Percentiles rank a stretch among this genome's conserved stretches.
Conservation (phyloP, 2,113 vertebrate species). For the Caranx ignobilis region DNA sequence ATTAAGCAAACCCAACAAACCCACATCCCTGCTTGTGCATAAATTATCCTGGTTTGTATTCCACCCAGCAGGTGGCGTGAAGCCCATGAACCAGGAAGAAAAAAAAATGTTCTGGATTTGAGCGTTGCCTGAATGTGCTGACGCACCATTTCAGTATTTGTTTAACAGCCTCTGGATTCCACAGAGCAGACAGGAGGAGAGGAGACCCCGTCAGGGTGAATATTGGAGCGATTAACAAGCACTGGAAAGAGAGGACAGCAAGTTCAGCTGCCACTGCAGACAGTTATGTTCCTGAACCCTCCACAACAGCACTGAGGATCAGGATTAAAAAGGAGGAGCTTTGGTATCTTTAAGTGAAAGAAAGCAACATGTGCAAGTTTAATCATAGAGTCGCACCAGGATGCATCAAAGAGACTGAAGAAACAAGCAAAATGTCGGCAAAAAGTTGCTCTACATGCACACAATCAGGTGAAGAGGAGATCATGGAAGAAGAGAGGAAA, state of each 20-base stretch:
- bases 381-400: slow-evolving; percentile 12
- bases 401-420: neutral
- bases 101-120: slow-evolving; percentile 56
- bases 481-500: neutral
- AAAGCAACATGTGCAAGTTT: neutral
- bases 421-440: neutral
- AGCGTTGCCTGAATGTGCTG: slow-evolving; percentile 80
- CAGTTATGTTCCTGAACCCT: slow-evolving; percentile 19
- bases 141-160: slow-evolving; percentile 78
- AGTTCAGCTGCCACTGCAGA: slow-evolving; percentile 43
- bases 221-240: slow-evolving; percentile 44
- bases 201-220: slow-evolving; percentile 61
- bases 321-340: neutral
- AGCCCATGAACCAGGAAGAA: slow-evolving; percentile 36
- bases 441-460: neutral
- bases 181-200: slow-evolving; percentile 70
- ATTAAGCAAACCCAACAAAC: slow-evolving; percentile 15
- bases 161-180: slow-evolving; percentile 81
- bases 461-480: neutral
- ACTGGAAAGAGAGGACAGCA: slow-evolving; percentile 46
- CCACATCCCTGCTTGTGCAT: slow-evolving; percentile 4
- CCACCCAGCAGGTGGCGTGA: slow-evolving; percentile 76
- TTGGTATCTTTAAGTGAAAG: neutral
- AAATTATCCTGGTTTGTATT: slow-evolving; percentile 49
- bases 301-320: neutral